Conservation (phyloP, 2,113 vertebrate species). For the Xiphias gladius region DNA sequence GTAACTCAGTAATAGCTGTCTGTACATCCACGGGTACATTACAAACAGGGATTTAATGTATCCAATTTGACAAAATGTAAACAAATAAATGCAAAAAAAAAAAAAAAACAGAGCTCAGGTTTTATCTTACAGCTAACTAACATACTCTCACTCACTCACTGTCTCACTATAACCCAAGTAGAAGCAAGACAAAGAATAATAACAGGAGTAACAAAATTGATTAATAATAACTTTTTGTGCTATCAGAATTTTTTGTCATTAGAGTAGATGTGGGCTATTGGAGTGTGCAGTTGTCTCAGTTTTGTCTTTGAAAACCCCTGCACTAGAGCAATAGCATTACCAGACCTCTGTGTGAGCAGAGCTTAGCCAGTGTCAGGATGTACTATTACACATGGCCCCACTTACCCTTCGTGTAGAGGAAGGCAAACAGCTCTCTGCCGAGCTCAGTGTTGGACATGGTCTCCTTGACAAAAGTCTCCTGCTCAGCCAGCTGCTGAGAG, state of each 20-base stretch:
- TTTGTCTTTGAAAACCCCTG: background rate
- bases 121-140: too few relatives aligned
- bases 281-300: too few relatives aligned
- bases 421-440: slow-evolving; percentile 88
- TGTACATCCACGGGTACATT: background rate
- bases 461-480: slow-evolving; percentile 88
- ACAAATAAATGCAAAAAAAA: too few relatives aligned
- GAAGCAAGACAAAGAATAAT: too few relatives aligned
- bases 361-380: background rate
- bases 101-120: too few relatives aligned
- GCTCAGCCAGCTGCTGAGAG: slow-evolving; percentile 86
- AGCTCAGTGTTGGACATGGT: slow-evolving; percentile 88
- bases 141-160: too few relatives aligned
- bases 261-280: too few relatives aligned
- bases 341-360: background rate
- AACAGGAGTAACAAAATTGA: too few relatives aligned
- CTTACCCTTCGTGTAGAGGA: slow-evolving; percentile 89
- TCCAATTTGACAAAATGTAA: too few relatives aligned
- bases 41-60: background rate
- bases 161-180: too few relatives aligned
- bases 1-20: background rate
- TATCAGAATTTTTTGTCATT: too few relatives aligned
- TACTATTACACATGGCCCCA: background rate
- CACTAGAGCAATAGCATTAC: background rate
- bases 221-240: too few relatives aligned